A percentile compares a stretch with the other conserved stretches of the same genome.
Evolutionary conservation across 37 sponge, comb jelly and placozoan species (phyloP).

Genomic region (Hormiphora californensis): DNA sequence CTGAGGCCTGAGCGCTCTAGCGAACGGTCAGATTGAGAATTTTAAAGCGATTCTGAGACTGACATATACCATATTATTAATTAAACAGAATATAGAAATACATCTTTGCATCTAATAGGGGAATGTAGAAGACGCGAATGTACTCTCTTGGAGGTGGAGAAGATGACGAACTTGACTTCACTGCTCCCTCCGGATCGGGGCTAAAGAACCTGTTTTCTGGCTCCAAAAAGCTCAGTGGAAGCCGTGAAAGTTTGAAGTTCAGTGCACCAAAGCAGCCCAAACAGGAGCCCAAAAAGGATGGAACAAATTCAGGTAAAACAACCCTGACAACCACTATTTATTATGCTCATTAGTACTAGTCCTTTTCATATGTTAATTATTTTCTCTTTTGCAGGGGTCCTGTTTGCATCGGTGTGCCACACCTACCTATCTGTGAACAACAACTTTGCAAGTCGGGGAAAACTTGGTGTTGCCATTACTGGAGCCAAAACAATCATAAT

Average conservation of each 20-base stretch:
- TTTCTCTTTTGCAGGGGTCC: slow-evolving; percentile 16
- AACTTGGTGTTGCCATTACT: slow-evolving; percentile 34
- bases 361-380: background rate
- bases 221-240: background rate
- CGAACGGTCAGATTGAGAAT: no score
- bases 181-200: background rate
- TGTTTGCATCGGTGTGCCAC: slow-evolving; percentile 29
- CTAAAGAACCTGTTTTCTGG: background rate
- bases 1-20: no score
- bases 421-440: background rate
- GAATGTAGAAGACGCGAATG: no score
- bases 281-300: background rate
- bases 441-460: background rate
- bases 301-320: background rate
- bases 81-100: no score
- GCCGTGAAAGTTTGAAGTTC: slow-evolving; percentile 18
- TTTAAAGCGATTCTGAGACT: no score
- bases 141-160: background rate
- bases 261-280: slow-evolving; percentile 50
- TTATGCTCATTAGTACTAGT: no score
- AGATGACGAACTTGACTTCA: slow-evolving; percentile 40
- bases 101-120: no score
- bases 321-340: no score
- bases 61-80: no score
- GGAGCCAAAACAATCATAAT: slow-evolving; percentile 39